Evolutionary conservation across 2,797 vertebrate genomes (phyloP).

Genomic region (Poeciliopsis presidionis): DNA sequence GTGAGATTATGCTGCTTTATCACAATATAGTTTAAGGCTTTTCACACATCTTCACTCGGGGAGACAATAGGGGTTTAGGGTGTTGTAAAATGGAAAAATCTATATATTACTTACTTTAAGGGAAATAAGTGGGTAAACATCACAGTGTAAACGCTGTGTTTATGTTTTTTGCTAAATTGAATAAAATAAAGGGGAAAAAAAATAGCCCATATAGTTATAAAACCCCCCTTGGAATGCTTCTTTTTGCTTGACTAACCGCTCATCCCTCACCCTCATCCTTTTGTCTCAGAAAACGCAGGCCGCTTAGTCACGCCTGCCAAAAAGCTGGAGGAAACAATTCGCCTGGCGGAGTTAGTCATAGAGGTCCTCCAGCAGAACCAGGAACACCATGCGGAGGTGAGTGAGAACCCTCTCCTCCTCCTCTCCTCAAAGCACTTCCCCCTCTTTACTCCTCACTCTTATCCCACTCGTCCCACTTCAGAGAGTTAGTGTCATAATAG

Average conservation of each 20-base stretch:
- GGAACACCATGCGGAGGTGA: slow-evolving; percentile 99
- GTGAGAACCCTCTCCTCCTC: slow-evolving; percentile 74
- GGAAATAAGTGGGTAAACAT: slow-evolving; percentile 49
- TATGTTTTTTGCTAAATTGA: slow-evolving; percentile 48
- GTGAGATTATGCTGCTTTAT: neutral
- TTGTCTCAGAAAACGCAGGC: slow-evolving; percentile 99
- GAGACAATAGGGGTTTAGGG: neutral
- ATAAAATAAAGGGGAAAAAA: slow-evolving; percentile 45
- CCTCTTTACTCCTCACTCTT: slow-evolving; percentile 66
- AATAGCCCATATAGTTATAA: slow-evolving; percentile 53
- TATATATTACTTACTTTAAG: slow-evolving; percentile 44
- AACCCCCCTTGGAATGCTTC: slow-evolving; percentile 60
- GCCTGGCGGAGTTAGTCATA: slow-evolving; percentile 98
- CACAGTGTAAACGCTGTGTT: slow-evolving; percentile 67
- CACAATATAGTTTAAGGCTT: neutral
- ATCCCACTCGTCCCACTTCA: slow-evolving; percentile 68
- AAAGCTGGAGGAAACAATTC: slow-evolving; percentile 99
- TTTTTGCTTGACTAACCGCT: slow-evolving; percentile 85
- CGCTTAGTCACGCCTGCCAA: slow-evolving; percentile 99
- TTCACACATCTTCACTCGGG: neutral
- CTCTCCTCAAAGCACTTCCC: slow-evolving; percentile 64
- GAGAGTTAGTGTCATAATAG: slow-evolving; percentile 65
- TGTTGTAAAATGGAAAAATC: slow-evolving; percentile 21
- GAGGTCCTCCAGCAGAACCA: slow-evolving; percentile 99
- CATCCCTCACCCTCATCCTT: slow-evolving; percentile 83